These are phyloP conservation scores for Microcebus murinus DNA, from an alignment of 2,113 vertebrate species.

Conservation along the genomic window DNA sequence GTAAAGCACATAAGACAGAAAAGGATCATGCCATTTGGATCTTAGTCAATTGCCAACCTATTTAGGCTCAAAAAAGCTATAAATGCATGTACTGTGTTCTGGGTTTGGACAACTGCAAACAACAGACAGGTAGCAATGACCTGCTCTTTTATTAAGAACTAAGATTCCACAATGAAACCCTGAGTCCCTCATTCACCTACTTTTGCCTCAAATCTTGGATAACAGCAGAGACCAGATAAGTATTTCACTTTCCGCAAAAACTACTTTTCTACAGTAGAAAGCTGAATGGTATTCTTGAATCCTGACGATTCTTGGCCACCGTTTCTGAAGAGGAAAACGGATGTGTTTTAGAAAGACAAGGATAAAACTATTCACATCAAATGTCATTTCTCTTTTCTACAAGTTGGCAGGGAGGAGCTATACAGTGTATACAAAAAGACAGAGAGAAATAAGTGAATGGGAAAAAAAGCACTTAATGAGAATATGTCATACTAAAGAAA, in stretches of 20 bases:
- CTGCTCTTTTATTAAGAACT: neutral
- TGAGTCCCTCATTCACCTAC: neutral
- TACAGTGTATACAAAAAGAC: neutral
- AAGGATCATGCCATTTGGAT: neutral
- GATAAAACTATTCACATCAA: neutral
- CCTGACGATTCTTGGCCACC: neutral
- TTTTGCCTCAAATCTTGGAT: neutral
- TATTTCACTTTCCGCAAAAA: constrained; percentile 11
- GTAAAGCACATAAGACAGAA: neutral
- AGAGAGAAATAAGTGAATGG: neutral
- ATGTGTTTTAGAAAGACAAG: neutral
- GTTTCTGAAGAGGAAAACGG: constrained; percentile 29
- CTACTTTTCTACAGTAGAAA: neutral
- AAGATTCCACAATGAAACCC: neutral
- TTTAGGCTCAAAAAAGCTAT: neutral
- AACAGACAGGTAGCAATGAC: neutral
- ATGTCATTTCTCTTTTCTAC: neutral
- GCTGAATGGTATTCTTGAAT: neutral
- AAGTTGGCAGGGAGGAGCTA: neutral
- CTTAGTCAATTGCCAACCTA: neutral
- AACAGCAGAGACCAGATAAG: neutral
- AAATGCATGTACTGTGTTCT: neutral
- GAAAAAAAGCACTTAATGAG: neutral
- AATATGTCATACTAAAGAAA: neutral
- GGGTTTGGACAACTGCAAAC: neutral